Evolutionary conservation across 2,113 vertebrate genomes (phyloP).

Genomic region (Lepidothrix coronata): DNA sequence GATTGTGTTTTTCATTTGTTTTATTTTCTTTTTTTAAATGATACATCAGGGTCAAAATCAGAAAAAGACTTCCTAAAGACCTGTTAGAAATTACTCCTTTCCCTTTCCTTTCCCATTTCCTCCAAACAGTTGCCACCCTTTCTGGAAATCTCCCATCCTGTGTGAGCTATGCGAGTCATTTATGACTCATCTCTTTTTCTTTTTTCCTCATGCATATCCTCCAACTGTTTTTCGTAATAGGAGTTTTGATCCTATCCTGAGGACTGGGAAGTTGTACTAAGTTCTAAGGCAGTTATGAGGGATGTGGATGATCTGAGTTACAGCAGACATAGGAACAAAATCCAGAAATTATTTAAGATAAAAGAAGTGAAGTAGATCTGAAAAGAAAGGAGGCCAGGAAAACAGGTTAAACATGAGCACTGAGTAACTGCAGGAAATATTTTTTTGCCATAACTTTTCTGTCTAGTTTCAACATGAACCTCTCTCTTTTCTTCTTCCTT

Average conservation of each 20-base stretch:
- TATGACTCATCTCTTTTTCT: not conserved
- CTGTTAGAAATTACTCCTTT: not conserved
- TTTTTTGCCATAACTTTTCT: not conserved
- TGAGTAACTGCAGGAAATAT: not conserved
- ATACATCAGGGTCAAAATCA: not conserved
- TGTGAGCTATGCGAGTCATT: not conserved
- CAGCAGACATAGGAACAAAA: not conserved
- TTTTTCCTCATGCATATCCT: not conserved
- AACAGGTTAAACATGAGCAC: not conserved
- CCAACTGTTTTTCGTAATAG: not conserved
- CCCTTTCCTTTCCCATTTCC: not conserved
- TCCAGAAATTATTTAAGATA: not conserved
- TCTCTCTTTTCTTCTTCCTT: not conserved
- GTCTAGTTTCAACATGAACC: not conserved
- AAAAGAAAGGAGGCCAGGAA: fast-evolving
- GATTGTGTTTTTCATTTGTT: not conserved
- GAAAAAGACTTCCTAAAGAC: not conserved
- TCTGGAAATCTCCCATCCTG: not conserved
- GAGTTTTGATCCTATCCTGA: not conserved
- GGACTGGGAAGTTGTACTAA: not conserved
- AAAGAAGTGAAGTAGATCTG: not conserved
- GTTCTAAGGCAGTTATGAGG: not conserved
- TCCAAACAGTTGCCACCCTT: not conserved
- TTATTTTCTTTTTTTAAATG: not conserved
- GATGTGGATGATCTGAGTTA: not conserved